Conservation (phyloP, 1,140 invertebrate genomes). For the Aculops lycopersici region DNA sequence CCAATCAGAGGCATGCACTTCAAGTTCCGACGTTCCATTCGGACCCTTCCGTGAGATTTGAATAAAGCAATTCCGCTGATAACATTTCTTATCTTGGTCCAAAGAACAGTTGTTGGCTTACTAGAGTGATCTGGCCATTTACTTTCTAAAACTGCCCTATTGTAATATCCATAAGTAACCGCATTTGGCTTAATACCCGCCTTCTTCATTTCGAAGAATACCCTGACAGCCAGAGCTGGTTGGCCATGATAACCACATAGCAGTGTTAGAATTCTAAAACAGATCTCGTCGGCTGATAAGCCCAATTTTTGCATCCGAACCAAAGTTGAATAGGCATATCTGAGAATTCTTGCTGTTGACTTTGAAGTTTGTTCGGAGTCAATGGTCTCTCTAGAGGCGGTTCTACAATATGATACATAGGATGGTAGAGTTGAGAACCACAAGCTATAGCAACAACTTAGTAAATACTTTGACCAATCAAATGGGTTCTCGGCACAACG, state of each 20-base stretch:
- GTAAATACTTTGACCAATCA: slow-evolving; percentile 44
- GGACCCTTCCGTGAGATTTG: slow-evolving; percentile 3
- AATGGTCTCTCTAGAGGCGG: too few species aligned
- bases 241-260: slow-evolving; percentile 73
- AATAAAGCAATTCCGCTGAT: slow-evolving; percentile 53
- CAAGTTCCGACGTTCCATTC: background rate
- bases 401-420: slow-evolving; percentile 20
- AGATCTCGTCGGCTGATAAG: slow-evolving; percentile 65
- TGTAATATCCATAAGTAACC: slow-evolving; percentile 72
- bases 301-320: slow-evolving; percentile 43
- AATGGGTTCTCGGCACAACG: slow-evolving; percentile 33
- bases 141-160: slow-evolving; percentile 53
- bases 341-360: slow-evolving; percentile 32
- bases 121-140: slow-evolving; percentile 40
- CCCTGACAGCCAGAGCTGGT: slow-evolving; percentile 69
- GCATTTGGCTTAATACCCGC: slow-evolving; percentile 77
- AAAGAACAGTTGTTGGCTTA: slow-evolving; percentile 44
- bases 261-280: slow-evolving; percentile 92
- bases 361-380: slow-evolving; percentile 15
- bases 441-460: slow-evolving; percentile 33
- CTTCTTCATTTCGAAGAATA: slow-evolving; percentile 79
- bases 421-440: slow-evolving; percentile 84
- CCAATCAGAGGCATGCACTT: too few species aligned
- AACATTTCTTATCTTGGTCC: slow-evolving; percentile 74
- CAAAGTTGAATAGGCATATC: slow-evolving; percentile 51